Evolutionary conservation across 2,888 invertebrate species (phyloP).

Genomic region (Ganaspis brasiliensis): DNA sequence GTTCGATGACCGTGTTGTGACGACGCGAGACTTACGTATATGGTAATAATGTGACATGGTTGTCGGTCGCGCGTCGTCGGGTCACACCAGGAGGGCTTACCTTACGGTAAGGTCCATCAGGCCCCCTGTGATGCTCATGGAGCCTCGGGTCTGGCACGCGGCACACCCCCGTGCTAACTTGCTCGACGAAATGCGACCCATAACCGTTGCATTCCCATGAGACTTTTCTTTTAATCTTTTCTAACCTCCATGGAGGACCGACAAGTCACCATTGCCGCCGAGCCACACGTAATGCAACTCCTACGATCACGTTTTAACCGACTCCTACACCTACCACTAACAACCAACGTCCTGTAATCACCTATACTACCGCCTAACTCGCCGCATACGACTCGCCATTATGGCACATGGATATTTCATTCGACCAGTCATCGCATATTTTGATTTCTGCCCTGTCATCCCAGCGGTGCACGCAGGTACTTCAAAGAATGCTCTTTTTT

Average conservation of each 20-base stretch:
- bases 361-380: slow-evolving; percentile 54
- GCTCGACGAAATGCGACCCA: slow-evolving; percentile 41
- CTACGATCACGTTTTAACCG: slow-evolving; percentile 52
- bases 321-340: slow-evolving; percentile 48
- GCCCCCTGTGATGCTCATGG: slow-evolving; percentile 77
- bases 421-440: slow-evolving; percentile 75
- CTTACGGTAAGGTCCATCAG: slow-evolving; percentile 72
- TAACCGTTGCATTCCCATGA: slow-evolving; percentile 37
- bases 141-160: slow-evolving; percentile 77
- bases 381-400: slow-evolving; percentile 69
- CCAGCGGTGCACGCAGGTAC: slow-evolving; percentile 68
- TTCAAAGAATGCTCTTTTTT: slow-evolving; percentile 65
- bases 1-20: slow-evolving; percentile 73
- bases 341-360: slow-evolving; percentile 49
- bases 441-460: slow-evolving; percentile 75
- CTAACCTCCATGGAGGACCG: slow-evolving; percentile 12
- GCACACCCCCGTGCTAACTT: slow-evolving; percentile 74
- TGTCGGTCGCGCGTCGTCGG: slow-evolving; percentile 80
- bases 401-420: slow-evolving; percentile 74
- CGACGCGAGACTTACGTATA: slow-evolving; percentile 77
- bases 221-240: slow-evolving; percentile 33
- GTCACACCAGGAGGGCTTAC: slow-evolving; percentile 78
- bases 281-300: slow-evolving; percentile 46
- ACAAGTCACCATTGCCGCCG: slow-evolving; percentile 39
- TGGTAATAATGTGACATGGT: slow-evolving; percentile 79